Evolutionary conservation across 2,888 invertebrate species (phyloP), one percentile per base, ranked within the genome.

Genomic region (Cataglyphis cursor): DNA sequence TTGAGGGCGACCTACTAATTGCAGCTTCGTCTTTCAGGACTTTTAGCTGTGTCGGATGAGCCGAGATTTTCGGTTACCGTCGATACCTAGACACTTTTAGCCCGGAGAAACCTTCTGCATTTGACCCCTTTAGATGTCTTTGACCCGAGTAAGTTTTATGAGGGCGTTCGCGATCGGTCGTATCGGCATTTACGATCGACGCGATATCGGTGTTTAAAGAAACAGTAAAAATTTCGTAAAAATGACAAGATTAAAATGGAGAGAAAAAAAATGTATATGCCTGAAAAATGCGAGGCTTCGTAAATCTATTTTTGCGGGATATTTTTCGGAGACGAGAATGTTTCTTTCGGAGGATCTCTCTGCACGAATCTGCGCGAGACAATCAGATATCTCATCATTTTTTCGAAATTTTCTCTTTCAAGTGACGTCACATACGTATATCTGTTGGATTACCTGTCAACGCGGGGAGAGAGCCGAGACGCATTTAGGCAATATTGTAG

Each of bases 1-100:
- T 91, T 88, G 90, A 90, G 61, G 86, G 85, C 66, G 73, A 66
- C 70, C 82, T 88, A 88, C 89, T 92, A 92, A 92, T 92, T 92
- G 90, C 91, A 82, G 78, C 64, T 81, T 74, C 73, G 81, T 72
- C 85, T 86, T 84, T 80, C 82, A 72, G 38, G 48, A 44, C 70
- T 78, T 9, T 21, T 3, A 6, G 15, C 15, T 38, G 28, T 6
- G 9, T 41, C 21, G 3, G 10, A 51, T 8, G 24, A 78, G 24
- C 59, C 35, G 24, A 35, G 21, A 68, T 38, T 48, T 80, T 80
- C 24, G 12, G 10, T 76, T 5, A 41, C 12, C 48, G 38, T 12
- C 15, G 44, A 44, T 24, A 12, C 12, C 12, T 9, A 61, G 28
- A 0, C n/a, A 24, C 18, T 8, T 64, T 31, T 31, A 41, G 3